phyloP scores from a whole-genome alignment of 2,113 vertebrate species.

The Mungos mungo region DNA sequence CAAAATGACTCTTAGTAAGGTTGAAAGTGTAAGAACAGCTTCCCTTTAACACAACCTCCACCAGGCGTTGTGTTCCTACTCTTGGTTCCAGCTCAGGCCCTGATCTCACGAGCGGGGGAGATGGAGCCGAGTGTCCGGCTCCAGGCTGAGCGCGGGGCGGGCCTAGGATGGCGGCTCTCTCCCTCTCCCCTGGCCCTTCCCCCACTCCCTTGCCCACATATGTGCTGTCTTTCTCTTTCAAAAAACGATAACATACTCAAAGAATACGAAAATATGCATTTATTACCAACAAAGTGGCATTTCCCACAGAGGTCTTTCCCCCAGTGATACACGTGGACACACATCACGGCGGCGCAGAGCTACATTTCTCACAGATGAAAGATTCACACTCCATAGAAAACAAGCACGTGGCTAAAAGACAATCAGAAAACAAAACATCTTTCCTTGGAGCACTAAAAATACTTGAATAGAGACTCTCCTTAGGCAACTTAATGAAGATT shows the following conservation, averaged over 20 bases:
- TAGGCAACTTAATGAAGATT: constrained; percentile 28
- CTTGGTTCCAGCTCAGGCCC: no score
- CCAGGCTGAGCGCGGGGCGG: no score
- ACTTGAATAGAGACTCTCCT: constrained; percentile 37
- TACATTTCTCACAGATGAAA: constrained; percentile 29
- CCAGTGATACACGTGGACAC: not conserved
- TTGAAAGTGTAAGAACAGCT: constrained; percentile 38
- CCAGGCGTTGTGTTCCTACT: no score
- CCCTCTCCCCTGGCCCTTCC: no score
- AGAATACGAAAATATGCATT: constrained; percentile 74
- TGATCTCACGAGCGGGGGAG: no score
- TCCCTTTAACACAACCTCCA: constrained; percentile 50
- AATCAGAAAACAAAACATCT: constrained; percentile 55
- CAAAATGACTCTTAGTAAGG: constrained; percentile 27
- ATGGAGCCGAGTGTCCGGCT: no score
- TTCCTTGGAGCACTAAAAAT: constrained; percentile 19
- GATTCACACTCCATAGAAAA: constrained; percentile 49
- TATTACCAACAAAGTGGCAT: constrained; percentile 69
- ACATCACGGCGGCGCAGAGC: not conserved
- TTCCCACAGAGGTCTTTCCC: constrained; percentile 40
- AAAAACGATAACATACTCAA: constrained; percentile 6
- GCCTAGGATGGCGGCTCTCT: no score
- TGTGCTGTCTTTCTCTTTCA: no score
- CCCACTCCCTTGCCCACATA: no score
- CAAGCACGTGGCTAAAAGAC: constrained; percentile 16